phyloP scores from a whole-genome alignment of 2,888 invertebrate genomes.

The Artemia sp. region DNA sequence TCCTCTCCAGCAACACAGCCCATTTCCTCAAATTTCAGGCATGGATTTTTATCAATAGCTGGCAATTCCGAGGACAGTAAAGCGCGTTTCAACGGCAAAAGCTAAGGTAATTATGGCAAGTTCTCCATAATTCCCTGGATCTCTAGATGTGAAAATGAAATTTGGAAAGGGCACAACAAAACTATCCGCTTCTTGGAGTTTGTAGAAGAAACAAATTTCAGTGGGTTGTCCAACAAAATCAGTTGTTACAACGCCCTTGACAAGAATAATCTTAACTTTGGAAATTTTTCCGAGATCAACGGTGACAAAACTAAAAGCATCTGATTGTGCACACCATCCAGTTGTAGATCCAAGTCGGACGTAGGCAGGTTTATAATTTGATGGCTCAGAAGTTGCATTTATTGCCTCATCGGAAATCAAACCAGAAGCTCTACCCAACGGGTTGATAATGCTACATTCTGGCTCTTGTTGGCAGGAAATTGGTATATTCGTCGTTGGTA shows the following conservation, averaged over 20 bases:
- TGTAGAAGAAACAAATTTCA: conserved; percentile 91
- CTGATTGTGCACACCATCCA: conserved; percentile 92
- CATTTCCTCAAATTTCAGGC: conserved; percentile 85
- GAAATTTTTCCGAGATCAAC: conserved; percentile 86
- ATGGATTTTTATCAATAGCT: conserved; percentile 90
- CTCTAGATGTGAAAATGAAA: conserved; percentile 80
- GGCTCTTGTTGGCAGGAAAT: conserved; percentile 80
- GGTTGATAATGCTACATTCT: conserved; percentile 78
- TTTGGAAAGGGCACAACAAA: conserved; percentile 94
- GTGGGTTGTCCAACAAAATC: conserved; percentile 89
- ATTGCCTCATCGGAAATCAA: conserved; percentile 85
- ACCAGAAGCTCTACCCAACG: conserved; percentile 76
- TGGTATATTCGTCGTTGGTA: conserved; percentile 72
- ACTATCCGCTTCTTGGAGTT: conserved; percentile 79
- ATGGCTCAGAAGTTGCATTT: conserved; percentile 76
- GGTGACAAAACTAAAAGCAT: conserved; percentile 86
- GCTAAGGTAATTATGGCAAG: conserved; percentile 87
- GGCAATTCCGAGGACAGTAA: conserved; percentile 79
- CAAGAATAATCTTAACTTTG: conserved; percentile 74
- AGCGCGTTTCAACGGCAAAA: conserved; percentile 79
- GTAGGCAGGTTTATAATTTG: conserved; percentile 72
- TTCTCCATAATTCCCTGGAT: conserved; percentile 92
- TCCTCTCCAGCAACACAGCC: conserved; percentile 72
- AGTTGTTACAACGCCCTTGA: conserved; percentile 84
- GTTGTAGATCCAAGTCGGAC: conserved; percentile 78